A percentile compares a stretch with the other conserved stretches of the same genome.
Conservation (phyloP, 2,797 vertebrate genomes). For the Cyprinodon diabolis region DNA sequence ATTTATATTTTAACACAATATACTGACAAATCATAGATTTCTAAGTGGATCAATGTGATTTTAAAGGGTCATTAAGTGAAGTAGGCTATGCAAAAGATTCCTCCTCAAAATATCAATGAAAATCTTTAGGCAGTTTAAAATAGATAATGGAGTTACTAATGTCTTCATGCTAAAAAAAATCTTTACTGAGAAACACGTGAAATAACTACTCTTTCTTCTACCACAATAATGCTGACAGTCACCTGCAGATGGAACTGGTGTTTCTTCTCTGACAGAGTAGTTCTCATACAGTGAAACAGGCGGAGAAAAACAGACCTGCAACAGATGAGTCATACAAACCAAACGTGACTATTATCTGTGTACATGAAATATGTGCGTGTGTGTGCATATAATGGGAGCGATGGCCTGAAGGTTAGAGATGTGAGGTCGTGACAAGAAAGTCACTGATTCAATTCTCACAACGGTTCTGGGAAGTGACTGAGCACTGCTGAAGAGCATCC, state of each 20-base stretch:
- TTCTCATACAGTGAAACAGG: conserved; percentile 86
- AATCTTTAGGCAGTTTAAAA: not conserved
- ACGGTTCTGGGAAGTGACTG: conserved; percentile 23
- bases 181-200: not conserved
- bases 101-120: not conserved
- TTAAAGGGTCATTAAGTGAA: not conserved
- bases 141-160: not conserved
- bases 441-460: conserved; percentile 7
- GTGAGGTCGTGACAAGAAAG: conserved; percentile 29
- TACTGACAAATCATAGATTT: not conserved
- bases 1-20: not conserved
- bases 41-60: not conserved
- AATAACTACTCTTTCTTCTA: not conserved
- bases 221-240: not conserved
- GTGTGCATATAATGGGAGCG: not conserved
- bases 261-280: conserved; percentile 75
- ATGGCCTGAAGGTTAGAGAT: conserved; percentile 25
- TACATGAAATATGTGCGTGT: not conserved
- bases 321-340: conserved; percentile 66
- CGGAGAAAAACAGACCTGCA: conserved; percentile 78
- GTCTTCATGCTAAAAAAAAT: not conserved
- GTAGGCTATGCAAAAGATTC: not conserved
- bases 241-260: conserved; percentile 68
- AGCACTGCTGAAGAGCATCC: not conserved
- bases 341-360: conserved; percentile 12